phyloP scores from a whole-genome alignment of 2,797 vertebrate genomes.

The Alauda arvensis region DNA sequence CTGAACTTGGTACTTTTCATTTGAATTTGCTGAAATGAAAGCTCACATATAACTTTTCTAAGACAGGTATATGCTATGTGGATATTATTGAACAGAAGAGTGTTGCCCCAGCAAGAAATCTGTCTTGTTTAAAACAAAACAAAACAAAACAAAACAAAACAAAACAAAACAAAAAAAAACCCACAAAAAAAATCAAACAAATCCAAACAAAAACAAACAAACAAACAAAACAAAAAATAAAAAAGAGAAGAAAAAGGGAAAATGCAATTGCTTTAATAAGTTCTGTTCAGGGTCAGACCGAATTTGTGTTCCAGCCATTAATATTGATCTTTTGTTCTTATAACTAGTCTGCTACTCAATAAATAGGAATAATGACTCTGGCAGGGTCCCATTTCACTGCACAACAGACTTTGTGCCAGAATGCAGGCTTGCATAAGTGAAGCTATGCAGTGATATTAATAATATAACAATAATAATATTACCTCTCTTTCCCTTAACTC shows the following conservation, averaged over 20 bases:
- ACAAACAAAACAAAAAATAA: neutral
- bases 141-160: too few species aligned
- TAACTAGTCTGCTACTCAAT: constrained; percentile 1
- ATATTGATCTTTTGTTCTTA: constrained; percentile 13
- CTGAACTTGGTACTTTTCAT: neutral
- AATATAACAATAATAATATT: neutral
- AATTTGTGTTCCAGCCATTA: constrained; percentile 4
- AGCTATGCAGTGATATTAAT: neutral
- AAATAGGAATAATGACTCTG: constrained; percentile 7
- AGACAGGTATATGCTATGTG: neutral
- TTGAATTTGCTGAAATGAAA: neutral
- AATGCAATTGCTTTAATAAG: neutral
- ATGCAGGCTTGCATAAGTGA: neutral
- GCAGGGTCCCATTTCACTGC: neutral
- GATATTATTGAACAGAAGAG: neutral
- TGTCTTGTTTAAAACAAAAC: neutral
- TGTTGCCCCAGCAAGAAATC: neutral
- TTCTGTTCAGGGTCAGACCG: neutral
- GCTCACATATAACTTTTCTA: neutral
- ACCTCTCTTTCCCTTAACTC: neutral
- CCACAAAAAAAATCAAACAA: neutral
- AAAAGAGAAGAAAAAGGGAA: accelerated
- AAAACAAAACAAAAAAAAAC: neutral
- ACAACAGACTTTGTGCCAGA: neutral
- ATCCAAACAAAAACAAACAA: too few species aligned